phyloP scores from a whole-genome alignment of 2,797 vertebrate genomes.

The Pseudochirops corinnae region DNA sequence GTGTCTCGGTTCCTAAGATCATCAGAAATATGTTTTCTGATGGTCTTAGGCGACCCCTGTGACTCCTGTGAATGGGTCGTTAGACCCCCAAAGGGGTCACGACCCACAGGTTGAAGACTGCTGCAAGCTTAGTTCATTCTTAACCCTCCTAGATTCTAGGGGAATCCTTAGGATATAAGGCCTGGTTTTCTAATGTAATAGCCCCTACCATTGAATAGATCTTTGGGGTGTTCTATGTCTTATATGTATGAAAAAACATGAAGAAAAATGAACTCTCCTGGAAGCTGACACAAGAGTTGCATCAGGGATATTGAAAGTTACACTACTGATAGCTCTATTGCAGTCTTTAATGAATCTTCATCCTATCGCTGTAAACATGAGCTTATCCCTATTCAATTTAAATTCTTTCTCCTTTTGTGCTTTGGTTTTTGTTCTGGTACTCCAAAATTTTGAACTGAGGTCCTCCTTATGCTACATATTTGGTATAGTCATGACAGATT shows the following conservation, averaged over 20 bases:
- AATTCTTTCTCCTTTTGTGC: not conserved
- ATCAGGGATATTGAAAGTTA: not conserved
- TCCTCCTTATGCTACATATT: not conserved
- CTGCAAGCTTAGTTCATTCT: not conserved
- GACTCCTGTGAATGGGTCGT: no score
- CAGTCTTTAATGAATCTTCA: not conserved
- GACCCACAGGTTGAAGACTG: no score
- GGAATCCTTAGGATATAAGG: not conserved
- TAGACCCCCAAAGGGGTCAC: no score
- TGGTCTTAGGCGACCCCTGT: no score
- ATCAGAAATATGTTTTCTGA: no score
- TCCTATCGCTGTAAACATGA: not conserved
- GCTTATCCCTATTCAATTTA: not conserved
- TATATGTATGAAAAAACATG: not conserved
- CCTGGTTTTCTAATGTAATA: not conserved
- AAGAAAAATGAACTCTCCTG: not conserved
- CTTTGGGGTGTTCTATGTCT: not conserved
- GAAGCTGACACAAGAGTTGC: not conserved
- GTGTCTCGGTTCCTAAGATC: no score
- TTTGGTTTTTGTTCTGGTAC: not conserved
- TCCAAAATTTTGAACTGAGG: not conserved
- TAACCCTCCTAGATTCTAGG: no score
- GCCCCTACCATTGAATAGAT: not conserved
- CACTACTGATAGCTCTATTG: not conserved
- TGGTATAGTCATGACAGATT: not conserved